phyloP scores from a whole-genome alignment of 1,140 invertebrate species.

The Sinonovacula constricta region DNA sequence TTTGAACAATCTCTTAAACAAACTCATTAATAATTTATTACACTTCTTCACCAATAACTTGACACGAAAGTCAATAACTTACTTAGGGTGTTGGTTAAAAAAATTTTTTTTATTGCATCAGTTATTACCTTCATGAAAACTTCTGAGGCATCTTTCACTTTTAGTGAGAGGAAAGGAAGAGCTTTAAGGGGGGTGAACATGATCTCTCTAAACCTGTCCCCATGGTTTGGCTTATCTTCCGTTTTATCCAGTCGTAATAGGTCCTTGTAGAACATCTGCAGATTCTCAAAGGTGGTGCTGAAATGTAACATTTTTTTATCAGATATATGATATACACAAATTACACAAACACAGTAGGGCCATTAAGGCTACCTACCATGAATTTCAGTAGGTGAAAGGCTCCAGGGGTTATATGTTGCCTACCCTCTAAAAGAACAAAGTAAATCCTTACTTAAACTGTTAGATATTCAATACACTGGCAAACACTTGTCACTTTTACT shows the following conservation, averaged over 20 bases:
- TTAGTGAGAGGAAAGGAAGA: slow-evolving; percentile 59
- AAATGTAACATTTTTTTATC: slow-evolving; percentile 15
- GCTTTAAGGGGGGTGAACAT: slow-evolving; percentile 64
- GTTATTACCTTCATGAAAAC: not conserved
- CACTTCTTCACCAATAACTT: too few species aligned
- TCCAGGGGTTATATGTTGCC: too few species aligned
- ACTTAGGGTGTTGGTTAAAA: too few species aligned
- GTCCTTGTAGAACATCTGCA: slow-evolving; percentile 29
- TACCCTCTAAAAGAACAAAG: too few species aligned
- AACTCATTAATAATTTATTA: too few species aligned
- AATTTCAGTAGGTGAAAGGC: too few species aligned
- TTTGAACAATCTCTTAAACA: too few species aligned
- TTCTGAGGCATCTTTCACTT: not conserved
- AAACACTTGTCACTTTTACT: too few species aligned
- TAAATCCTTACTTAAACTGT: too few species aligned
- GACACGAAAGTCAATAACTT: too few species aligned
- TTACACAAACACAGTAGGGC: not conserved
- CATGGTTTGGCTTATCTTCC: slow-evolving; percentile 55
- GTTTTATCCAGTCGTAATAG: slow-evolving; percentile 41
- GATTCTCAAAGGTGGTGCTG: slow-evolving; percentile 36
- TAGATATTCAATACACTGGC: too few species aligned
- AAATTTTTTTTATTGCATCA: too few species aligned
- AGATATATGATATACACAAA: not conserved
- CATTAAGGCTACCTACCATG: slow-evolving; percentile 13
- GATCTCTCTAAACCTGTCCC: slow-evolving; percentile 54